Evolutionary conservation across 2,113 vertebrate species (phyloP).

Genomic region (Odontophorus gujanensis): DNA sequence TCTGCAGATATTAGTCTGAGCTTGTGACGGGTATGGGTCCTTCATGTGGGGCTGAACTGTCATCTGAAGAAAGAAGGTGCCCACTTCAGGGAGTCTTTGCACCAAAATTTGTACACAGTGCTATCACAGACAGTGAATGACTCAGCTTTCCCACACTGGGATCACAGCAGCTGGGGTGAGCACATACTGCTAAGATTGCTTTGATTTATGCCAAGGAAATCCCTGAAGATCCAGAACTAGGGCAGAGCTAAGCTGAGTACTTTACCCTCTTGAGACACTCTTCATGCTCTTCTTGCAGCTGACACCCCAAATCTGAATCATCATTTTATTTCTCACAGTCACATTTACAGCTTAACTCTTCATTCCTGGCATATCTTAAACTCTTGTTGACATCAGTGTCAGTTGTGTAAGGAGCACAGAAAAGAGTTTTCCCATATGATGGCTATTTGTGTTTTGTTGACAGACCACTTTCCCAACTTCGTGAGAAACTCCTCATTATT

Average conservation of each 20-base stretch:
- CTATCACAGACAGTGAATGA: background rate
- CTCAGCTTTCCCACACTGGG: background rate
- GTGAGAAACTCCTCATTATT: background rate
- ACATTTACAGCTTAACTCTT: background rate
- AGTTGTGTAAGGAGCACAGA: background rate
- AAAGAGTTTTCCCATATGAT: background rate
- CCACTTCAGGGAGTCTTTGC: background rate
- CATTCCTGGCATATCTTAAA: background rate
- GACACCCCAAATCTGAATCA: background rate
- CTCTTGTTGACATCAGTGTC: background rate
- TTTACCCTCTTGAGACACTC: background rate
- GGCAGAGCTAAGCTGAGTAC: background rate
- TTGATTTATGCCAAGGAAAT: slow-evolving; percentile 29
- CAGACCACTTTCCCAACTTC: background rate
- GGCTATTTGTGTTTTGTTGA: background rate
- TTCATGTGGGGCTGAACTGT: rapidly evolving
- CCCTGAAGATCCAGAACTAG: slow-evolving; percentile 2
- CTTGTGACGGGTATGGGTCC: no score
- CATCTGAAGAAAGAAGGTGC: background rate
- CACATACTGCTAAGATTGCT: background rate
- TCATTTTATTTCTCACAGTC: background rate
- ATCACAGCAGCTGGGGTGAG: background rate
- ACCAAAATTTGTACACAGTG: rapidly evolving
- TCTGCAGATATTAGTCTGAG: background rate
- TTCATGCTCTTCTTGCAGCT: background rate